Base-by-base conservation (phyloP, 1,140 invertebrate species). In the Drosophila persimilis region DNA sequence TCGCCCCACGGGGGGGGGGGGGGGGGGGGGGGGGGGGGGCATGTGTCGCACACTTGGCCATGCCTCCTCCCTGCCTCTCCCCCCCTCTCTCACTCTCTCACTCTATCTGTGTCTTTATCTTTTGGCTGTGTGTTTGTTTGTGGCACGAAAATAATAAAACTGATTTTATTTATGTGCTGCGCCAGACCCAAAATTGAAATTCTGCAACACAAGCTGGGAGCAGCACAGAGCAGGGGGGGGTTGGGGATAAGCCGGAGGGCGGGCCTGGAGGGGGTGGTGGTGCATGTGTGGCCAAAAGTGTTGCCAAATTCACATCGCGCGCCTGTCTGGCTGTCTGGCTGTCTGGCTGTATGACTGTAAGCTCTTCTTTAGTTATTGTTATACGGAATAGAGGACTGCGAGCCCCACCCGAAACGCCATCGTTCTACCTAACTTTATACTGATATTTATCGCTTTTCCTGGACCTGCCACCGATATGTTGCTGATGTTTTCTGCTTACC, bases 111-210 rank as follows among this genome's bases (percentile, higher is more conserved):
- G 35, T 13, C 11, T 39, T 39, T 39, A 13, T 39, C 35, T 13
- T 39, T 11, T 13, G 35, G 35, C 35, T 5, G 35, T 39, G 35
- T 13, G 35, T 13, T 39, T 69, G 65, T 56, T 69, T 57, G 51
- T 53, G 45, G 51, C 52, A 48, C 53, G 46, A 80, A 86, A 86
- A 88, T 86, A 86, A 86, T 86, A 86, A 81, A 85, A 88, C 73
- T 67, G 81, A 85, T 85, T 86, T 85, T 85, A 86, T 85, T 85
- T 85, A 85, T 85, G 73, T 86, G 77, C 70, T 77, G 65, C 73
- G 74, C 83, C 75, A 77, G 54, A 74, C 69, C 35, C 52, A 74
- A 74, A 85, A 85, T 85, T 86, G 81, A 85, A 85, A 85, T 85
- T 86, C 70, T 58, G 77, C 69, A 77, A 77, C 67, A 80, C 63